Evolutionary conservation across 1,140 invertebrate species (phyloP).

Genomic region (Drosophila rhopaloa): DNA sequence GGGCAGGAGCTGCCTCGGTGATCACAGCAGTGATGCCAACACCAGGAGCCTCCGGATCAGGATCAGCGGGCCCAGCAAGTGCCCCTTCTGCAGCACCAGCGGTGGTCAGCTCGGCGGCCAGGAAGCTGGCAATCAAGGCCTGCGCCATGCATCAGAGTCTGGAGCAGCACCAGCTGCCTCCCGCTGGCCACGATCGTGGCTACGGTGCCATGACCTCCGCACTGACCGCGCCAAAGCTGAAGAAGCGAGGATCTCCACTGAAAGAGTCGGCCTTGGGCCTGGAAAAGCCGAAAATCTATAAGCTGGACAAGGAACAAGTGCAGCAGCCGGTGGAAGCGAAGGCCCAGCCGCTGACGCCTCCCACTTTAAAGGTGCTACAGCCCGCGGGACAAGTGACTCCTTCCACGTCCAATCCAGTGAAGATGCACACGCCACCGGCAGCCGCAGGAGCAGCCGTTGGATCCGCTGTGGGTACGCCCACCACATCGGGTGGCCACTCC

Average conservation of each 20-base stretch:
- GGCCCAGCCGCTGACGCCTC: slow-evolving; percentile 14
- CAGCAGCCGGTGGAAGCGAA: slow-evolving; percentile 12
- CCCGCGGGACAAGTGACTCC: slow-evolving; percentile 1
- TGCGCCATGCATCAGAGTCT: slow-evolving; percentile 42
- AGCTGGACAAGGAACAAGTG: slow-evolving; percentile 43
- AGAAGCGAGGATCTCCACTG: slow-evolving; percentile 78
- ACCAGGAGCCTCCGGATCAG: not conserved
- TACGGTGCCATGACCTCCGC: not conserved
- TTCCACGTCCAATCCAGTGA: not conserved
- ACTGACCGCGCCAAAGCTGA: slow-evolving; percentile 34
- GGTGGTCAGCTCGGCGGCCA: slow-evolving; percentile 23
- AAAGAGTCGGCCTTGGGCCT: slow-evolving; percentile 61
- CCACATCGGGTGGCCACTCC: not conserved
- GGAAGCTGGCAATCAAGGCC: slow-evolving; percentile 57
- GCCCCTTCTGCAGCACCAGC: not conserved
- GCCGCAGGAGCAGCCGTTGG: slow-evolving; percentile 12
- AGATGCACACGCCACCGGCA: slow-evolving; percentile 31
- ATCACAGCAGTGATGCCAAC: slow-evolving; percentile 10
- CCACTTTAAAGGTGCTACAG: slow-evolving; percentile 14
- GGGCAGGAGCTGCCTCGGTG: slow-evolving; percentile 3
- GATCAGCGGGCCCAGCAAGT: not conserved
- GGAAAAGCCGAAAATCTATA: slow-evolving; percentile 53
- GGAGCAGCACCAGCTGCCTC: slow-evolving; percentile 49
- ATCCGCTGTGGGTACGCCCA: not conserved
- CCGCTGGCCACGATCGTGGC: slow-evolving; percentile 5